Percentiles rank a stretch among this genome's conserved stretches.
Conservation (phyloP, 2,888 invertebrate genomes). For the Stenurella melanura region DNA sequence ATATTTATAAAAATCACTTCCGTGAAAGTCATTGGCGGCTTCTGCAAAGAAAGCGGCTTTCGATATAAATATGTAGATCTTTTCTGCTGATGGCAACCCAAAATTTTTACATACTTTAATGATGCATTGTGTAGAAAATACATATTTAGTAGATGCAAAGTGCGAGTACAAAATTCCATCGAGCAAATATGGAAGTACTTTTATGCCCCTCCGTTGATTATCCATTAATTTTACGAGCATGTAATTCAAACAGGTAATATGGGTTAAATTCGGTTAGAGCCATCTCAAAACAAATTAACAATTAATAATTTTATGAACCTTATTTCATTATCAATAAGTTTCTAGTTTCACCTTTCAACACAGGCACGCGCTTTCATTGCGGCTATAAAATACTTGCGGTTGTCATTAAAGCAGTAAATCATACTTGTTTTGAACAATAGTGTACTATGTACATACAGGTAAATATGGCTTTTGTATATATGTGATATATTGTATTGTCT, state of each 20-base stretch:
- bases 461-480: neutral
- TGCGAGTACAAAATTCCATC: neutral
- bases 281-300: constrained; percentile 8
- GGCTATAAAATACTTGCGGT: neutral
- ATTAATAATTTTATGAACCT: constrained; percentile 5
- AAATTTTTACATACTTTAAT: too few relatives aligned
- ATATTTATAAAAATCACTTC: too few relatives aligned
- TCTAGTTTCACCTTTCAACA: constrained; percentile 13
- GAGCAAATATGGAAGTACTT: neutral
- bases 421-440: neutral
- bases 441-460: neutral
- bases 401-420: constrained; percentile 10
- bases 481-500: neutral
- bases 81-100: too few relatives aligned
- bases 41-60: too few relatives aligned
- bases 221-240: neutral
- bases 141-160: too few relatives aligned
- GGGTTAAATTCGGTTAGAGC: constrained; percentile 8
- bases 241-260: constrained; percentile 2
- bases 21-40: too few relatives aligned
- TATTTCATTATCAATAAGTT: neutral
- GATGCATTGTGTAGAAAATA: neutral
- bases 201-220: constrained; percentile 5
- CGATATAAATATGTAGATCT: too few relatives aligned
- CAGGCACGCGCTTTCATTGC: neutral